Percentiles rank a stretch among this genome's conserved stretches.
phyloP scores from a whole-genome alignment of 2,888 invertebrate genomes.

The Eutolmus rufibarbis region DNA sequence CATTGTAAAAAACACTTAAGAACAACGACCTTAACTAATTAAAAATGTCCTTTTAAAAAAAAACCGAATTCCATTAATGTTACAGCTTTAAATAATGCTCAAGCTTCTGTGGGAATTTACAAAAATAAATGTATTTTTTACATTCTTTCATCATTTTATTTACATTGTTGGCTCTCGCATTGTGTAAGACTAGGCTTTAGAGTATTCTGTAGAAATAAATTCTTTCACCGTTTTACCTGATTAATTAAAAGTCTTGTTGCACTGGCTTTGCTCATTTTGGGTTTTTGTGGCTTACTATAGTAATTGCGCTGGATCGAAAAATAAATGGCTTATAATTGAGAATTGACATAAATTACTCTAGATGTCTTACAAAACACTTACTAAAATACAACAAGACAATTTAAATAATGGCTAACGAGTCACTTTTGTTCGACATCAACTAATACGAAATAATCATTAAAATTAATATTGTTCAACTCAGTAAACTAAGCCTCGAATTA shows the following conservation, averaged over 20 bases:
- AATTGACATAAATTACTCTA: not conserved
- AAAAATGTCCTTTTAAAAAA: not conserved
- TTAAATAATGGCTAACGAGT: not conserved
- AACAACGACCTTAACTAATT: slow-evolving; percentile 31
- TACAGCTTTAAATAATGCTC: slow-evolving; percentile 21
- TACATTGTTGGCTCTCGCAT: slow-evolving; percentile 27
- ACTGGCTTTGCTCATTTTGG: not conserved
- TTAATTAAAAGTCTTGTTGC: slow-evolving; percentile 1
- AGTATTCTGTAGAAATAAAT: not conserved
- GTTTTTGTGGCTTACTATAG: not conserved
- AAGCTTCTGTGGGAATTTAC: slow-evolving; percentile 26
- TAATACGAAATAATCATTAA: not conserved
- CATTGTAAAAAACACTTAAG: slow-evolving; percentile 37
- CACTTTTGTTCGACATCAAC: not conserved
- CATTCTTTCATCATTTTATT: slow-evolving; percentile 16
- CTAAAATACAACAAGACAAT: not conserved
- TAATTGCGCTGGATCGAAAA: slow-evolving; percentile 4
- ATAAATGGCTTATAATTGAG: not conserved
- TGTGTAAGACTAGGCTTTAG: slow-evolving; percentile 35
- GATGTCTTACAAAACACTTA: not conserved
- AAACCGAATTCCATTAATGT: slow-evolving; percentile 23
- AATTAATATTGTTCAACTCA: too few relatives aligned
- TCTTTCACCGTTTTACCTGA: not conserved
- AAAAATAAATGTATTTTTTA: slow-evolving; percentile 33
- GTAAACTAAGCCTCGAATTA: too few relatives aligned